phyloP scores from a whole-genome alignment of 2,113 vertebrate genomes.

The Tachuris rubrigastra region DNA sequence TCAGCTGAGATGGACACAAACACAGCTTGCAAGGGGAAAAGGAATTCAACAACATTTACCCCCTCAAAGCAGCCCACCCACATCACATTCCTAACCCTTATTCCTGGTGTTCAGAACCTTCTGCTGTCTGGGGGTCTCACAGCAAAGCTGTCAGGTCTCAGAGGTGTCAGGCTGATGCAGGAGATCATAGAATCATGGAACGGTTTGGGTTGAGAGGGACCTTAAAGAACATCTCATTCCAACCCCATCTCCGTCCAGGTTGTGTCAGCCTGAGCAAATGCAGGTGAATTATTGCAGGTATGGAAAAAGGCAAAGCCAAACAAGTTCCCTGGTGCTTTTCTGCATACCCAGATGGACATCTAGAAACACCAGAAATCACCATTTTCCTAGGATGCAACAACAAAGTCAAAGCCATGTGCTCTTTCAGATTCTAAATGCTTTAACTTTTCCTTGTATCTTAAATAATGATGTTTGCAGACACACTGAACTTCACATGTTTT shows the following conservation, averaged over 20 bases:
- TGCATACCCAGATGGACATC: background rate
- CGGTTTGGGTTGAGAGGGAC: background rate
- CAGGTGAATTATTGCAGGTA: background rate
- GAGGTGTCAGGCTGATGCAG: background rate
- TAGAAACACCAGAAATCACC: background rate
- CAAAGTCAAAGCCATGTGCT: background rate
- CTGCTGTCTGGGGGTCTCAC: background rate
- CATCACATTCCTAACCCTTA: fast-evolving
- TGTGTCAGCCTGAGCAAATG: background rate
- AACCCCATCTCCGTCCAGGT: background rate
- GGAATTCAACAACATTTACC: fast-evolving
- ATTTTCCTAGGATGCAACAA: fast-evolving
- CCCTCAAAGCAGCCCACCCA: background rate
- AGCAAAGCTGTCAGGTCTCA: background rate
- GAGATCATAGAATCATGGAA: background rate
- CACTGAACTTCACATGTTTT: fast-evolving
- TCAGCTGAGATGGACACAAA: fast-evolving
- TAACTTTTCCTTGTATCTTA: background rate
- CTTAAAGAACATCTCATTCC: background rate
- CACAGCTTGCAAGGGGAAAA: background rate
- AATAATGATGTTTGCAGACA: background rate
- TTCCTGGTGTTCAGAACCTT: fast-evolving
- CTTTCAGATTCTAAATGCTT: background rate
- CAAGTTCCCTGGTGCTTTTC: background rate
- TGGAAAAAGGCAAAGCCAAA: background rate